These are phyloP conservation scores for Phenganax marumi DNA, from an alignment of 92 coral and sea anemone genomes.

Conservation along the genomic window DNA sequence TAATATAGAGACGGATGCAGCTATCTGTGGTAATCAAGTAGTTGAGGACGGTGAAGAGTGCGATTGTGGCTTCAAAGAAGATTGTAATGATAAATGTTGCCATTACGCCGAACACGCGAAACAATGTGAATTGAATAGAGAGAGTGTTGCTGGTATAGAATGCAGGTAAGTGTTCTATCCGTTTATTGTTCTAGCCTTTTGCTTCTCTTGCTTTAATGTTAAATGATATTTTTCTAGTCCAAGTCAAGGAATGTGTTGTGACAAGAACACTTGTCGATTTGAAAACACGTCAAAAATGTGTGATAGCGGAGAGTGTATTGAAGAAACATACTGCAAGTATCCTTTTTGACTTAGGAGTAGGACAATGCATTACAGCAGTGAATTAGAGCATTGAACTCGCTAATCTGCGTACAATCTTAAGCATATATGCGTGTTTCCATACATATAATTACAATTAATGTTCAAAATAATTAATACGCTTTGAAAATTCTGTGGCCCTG, in stretches of 20 bases:
- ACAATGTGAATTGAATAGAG: neutral
- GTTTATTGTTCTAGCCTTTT: neutral
- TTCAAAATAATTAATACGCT: no score
- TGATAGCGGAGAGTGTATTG: constrained; percentile 66
- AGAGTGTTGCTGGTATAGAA: neutral
- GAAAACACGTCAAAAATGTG: constrained; percentile 40
- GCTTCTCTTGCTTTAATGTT: neutral
- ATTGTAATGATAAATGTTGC: constrained; percentile 22
- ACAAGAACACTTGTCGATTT: constrained; percentile 39
- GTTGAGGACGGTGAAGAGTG: constrained; percentile 59
- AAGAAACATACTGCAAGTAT: constrained; percentile 78
- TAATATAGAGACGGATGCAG: constrained; percentile 61
- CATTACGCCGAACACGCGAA: neutral
- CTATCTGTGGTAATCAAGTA: constrained; percentile 88
- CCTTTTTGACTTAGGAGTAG: constrained; percentile 45
- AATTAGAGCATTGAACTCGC: neutral
- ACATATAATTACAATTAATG: no score
- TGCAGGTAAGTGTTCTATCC: constrained; percentile 66
- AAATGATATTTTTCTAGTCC: constrained; percentile 58
- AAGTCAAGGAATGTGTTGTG: constrained; percentile 87
- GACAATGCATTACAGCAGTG: no score
- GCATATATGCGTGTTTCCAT: neutral
- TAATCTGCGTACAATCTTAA: neutral
- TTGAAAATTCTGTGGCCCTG: no score
- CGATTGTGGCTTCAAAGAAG: constrained; percentile 32